Base-by-base conservation (phyloP, 1,140 invertebrate species). In the Drosophila repleta region DNA sequence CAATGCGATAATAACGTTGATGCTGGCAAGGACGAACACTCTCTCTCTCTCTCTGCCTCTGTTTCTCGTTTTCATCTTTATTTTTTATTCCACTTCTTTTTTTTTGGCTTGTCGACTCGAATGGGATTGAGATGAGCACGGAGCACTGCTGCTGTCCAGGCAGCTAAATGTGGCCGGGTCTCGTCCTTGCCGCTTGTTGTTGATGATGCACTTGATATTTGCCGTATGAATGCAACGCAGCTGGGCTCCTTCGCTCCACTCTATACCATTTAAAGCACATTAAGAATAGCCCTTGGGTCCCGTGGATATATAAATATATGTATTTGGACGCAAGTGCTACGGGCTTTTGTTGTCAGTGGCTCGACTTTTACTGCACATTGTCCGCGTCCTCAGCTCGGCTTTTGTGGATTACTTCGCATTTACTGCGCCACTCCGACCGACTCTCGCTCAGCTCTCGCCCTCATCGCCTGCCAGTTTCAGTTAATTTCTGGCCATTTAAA, bases 141-240 rank as follows among this genome's bases (percentile, higher is more conserved):
- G 32, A 29, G 29, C 29, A 17, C 39, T 41, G 15, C 39, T 41
- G 15, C 1, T 41, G 45, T 51, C 46, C 43, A 63, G 39, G 52
- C 51, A 51, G 64, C 43, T 79, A 78, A 83, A 73, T 76, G 76
- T 77, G 68, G 73, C 72, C 76, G 60, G 35, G n/a, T 60, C 56
- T 73, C 55, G 79, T 68, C 60, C 72, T 63, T 51, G 17, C 67
- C 55, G 45, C 69, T 65, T 65, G 63, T 57, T 65, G 75, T 84
- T 83, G 80, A 85, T 77, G 77, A 80, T 85, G 81, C 81, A 85
- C 81, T 85, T 85, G 82, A 85, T 85, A 87, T 87, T 87, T 85
- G 77, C 74, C 65, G 82, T 87, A 67, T 81, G 77, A 85, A 81
- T 85, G 81, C 82, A 74, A 37, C 52, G 17, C n/a, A 61, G n/a